Base-by-base conservation (phyloP, 2,113 vertebrate species). In the Ahaetulla prasina region DNA sequence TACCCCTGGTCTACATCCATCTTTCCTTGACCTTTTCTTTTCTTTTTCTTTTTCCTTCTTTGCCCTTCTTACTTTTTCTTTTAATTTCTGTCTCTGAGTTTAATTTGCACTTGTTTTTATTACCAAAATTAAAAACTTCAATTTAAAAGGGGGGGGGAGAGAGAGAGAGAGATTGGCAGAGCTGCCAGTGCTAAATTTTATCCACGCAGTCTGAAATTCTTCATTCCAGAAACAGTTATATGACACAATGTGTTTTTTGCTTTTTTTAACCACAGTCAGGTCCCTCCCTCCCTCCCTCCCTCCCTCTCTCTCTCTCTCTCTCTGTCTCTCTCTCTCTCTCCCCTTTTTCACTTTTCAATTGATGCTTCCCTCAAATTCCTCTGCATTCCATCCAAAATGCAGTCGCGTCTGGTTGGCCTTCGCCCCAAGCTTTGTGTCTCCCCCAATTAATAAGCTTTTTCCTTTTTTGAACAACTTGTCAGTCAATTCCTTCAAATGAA, bases 401-500 rank as follows among this genome's bases (percentile, higher is more conserved):
- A 60, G 35, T n/a, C 2, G 3, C 53, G 52, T 60, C 49, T 39
- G 30, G 12, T 2, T 89, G 74, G 87, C 22, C 8, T n/a, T 39
- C 52, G 53, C 53, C 85, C 74, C 53, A 50, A 85, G 50, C n/a
- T 47, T 45, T 43, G 89, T 23, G 25, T 63, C 39, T 54, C 49
- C 47, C 25, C 25, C 57, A 90, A 60, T 84, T 93, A 93, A 93
- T 93, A 85, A 86, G 80, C 85, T 93, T 90, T 68, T 55, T 74
- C 85, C 90, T 90, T 68, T 55, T 74, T 90, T 93, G 84, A 93
- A 50, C 43, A 87, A 35, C 85, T 85, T 93, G 89, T 87, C 89
- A 90, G 57, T 92, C 92, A 93, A 7, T 50, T 18, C 57, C 84
- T 87, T 93, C 92, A 90, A 90, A 93, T n/a, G 27, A 68, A 50